Conservation (phyloP, 1,140 invertebrate genomes). For the Yoshiicerus persimilis region DNA sequence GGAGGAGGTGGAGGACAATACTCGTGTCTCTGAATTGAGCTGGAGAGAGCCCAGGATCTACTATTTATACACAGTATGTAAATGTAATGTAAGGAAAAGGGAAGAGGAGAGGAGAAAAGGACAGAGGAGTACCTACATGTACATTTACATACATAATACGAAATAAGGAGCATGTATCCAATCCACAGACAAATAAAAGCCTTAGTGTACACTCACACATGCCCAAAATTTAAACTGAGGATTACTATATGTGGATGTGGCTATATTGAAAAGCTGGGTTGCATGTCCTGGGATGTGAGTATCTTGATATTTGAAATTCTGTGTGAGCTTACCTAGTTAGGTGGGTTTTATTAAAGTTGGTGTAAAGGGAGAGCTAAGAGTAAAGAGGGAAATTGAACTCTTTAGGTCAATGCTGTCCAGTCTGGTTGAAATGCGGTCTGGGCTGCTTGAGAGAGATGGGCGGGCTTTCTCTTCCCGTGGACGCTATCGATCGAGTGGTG, state of each 20-base stretch:
- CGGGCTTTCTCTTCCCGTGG: constrained; percentile 3
- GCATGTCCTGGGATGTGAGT: not conserved
- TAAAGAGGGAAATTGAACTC: not conserved
- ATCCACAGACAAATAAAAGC: too few relatives aligned
- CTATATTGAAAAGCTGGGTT: not conserved
- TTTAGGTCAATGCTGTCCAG: constrained; percentile 12
- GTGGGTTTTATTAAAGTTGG: not conserved
- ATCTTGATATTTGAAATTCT: not conserved
- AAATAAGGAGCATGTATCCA: too few relatives aligned
- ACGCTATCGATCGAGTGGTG: not conserved
- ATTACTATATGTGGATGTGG: not conserved
- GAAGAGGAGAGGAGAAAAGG: too few relatives aligned
- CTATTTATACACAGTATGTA: too few relatives aligned
- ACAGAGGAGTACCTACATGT: not conserved
- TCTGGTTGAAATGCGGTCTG: not conserved
- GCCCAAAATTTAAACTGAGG: too few relatives aligned
- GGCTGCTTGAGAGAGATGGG: not conserved
- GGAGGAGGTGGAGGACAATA: not conserved
- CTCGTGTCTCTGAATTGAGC: not conserved
- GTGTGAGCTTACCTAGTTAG: not conserved
- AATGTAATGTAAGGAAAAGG: too few relatives aligned
- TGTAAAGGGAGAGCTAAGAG: not conserved
- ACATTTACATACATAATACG: not conserved
- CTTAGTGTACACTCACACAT: too few relatives aligned
- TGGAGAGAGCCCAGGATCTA: not conserved